Percentiles rank a stretch among this genome's conserved stretches.
Evolutionary conservation across 2,888 invertebrate species (phyloP).

Genomic region (Heterodera filipjevi): DNA sequence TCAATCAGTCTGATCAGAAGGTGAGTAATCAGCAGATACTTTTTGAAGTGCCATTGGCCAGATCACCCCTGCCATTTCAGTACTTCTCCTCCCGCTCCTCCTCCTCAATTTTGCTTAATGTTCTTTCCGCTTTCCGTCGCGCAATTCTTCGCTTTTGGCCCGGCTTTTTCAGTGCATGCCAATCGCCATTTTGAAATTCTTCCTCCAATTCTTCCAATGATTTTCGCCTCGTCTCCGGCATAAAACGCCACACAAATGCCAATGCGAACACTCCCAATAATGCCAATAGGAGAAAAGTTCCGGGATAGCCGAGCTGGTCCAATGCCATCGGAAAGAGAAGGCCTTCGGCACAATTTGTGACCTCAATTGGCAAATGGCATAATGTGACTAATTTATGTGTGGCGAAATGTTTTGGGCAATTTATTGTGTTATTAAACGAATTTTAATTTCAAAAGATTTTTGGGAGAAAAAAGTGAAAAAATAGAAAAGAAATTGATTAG

Average conservation of each 20-base stretch:
- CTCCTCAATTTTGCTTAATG: background rate
- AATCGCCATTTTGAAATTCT: background rate
- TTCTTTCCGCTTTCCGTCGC: background rate
- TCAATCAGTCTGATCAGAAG: too few relatives aligned
- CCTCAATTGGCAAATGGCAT: too few relatives aligned
- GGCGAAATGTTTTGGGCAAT: too few relatives aligned
- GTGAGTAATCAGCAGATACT: too few relatives aligned
- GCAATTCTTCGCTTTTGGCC: background rate
- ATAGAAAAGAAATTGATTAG: too few relatives aligned
- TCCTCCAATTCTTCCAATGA: background rate
- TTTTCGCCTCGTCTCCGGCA: background rate
- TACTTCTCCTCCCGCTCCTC: background rate
- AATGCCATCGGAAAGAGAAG: slow-evolving; percentile 1
- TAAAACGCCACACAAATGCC: background rate
- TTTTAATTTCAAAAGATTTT: too few relatives aligned
- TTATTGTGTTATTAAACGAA: too few relatives aligned
- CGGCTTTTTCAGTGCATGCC: slow-evolving; percentile 5
- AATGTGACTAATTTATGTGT: too few relatives aligned
- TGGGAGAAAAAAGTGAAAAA: too few relatives aligned
- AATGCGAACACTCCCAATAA: background rate
- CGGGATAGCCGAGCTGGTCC: background rate
- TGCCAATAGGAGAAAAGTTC: slow-evolving; percentile 4
- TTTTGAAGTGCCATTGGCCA: too few relatives aligned
- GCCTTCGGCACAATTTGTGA: slow-evolving; percentile 1
- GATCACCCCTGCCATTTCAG: background rate